These are phyloP conservation scores for Mormyrops attenuatus DNA, from an alignment of 2,797 vertebrate genomes.

Conservation along the genomic window DNA sequence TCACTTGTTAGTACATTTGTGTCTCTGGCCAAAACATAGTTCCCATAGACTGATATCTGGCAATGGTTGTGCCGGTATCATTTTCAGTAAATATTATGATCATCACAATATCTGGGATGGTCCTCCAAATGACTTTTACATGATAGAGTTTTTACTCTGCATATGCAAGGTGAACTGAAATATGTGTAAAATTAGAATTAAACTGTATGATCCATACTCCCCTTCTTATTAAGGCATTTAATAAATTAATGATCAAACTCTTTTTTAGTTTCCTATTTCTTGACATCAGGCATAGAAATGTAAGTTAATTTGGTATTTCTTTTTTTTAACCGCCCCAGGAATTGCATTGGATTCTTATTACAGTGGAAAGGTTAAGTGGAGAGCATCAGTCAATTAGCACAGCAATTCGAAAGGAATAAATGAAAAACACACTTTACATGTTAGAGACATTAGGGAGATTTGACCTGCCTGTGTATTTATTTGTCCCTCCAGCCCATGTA, in stretches of 20 bases:
- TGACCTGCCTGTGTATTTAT: background rate
- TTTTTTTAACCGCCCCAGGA: no score
- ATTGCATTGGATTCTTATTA: no score
- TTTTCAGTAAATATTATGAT: no score
- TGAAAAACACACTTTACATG: background rate
- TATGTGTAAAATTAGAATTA: background rate
- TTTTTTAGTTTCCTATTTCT: background rate
- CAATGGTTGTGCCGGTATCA: background rate
- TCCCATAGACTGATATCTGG: background rate
- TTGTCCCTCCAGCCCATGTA: background rate
- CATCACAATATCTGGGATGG: no score
- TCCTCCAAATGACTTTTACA: no score
- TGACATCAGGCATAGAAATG: background rate
- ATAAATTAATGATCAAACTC: background rate
- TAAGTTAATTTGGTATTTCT: background rate
- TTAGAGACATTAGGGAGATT: background rate
- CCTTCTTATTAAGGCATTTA: background rate
- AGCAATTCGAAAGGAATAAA: background rate
- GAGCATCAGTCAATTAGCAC: background rate
- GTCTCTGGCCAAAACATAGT: background rate
- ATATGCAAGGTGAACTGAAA: background rate
- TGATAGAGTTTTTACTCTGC: no score
- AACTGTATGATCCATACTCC: background rate
- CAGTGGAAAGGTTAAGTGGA: background rate
- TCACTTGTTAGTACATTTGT: background rate